Conservation (phyloP, 2,113 vertebrate genomes). For the Pitta sordida region DNA sequence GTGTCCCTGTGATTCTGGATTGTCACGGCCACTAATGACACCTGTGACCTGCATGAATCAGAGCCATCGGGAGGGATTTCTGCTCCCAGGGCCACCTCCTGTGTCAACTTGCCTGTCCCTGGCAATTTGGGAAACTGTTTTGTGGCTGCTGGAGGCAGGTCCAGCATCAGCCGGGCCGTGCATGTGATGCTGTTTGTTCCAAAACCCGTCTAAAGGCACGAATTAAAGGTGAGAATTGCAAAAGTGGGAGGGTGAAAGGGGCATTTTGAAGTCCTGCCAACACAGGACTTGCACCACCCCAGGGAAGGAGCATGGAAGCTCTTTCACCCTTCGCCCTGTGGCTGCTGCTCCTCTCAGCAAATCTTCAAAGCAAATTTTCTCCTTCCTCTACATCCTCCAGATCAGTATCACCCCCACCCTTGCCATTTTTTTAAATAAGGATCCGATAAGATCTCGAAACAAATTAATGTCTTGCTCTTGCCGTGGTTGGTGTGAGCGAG, state of each 20-base stretch:
- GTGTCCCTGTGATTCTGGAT: neutral
- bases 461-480: neutral
- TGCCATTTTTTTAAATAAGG: neutral
- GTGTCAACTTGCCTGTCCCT: neutral
- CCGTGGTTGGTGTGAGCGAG: neutral
- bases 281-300: neutral
- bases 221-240: neutral
- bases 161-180: neutral
- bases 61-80: neutral
- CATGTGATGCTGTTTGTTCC: neutral
- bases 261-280: neutral
- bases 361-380: neutral
- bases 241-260: neutral
- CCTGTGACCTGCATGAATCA: neutral
- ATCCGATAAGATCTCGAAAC: neutral
- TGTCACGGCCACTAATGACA: neutral
- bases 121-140: neutral
- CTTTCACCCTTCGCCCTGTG: neutral
- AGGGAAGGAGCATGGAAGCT: neutral
- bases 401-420: neutral
- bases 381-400: neutral
- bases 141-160: neutral
- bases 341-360: neutral
- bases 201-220: neutral
- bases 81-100: neutral